Base-by-base conservation (phyloP, 2,888 invertebrate genomes). In the Drosophila hamatofila region DNA sequence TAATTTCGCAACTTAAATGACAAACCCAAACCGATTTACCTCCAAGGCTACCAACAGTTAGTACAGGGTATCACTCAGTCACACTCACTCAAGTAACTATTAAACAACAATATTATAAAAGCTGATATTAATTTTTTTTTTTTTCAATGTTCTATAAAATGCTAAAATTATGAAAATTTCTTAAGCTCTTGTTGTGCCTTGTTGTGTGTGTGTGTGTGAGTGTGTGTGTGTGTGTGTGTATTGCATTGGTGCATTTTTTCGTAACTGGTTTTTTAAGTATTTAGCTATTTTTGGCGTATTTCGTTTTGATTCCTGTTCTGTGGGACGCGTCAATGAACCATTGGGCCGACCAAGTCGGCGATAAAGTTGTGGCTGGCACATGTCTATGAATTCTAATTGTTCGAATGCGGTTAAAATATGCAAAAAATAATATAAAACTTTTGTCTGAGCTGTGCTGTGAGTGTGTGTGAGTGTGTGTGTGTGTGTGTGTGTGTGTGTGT, bases 271-370 rank as follows among this genome's bases (percentile, higher is more conserved):
- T 89, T 87, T 69, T 12, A 49, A 68, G 74, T 72, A 80, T 83
- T 88, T 88, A 79, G 83, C 90, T 86, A 90, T 90, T 86, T 86
- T 90, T 86, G 89, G 90, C 81, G 65, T 76, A 87, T 85, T 89
- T 90, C 89, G 84, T 80, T 90, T 90, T 84, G 90, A 84, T 84
- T 90, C 84, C 90, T 88, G 84, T 84, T 89, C 88, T 88, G 61
- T 61, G 68, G 70, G 63, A 79, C 75, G 74, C 84, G 84, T 84
- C 84, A 84, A 84, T 88, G 90, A 84, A 90, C 84, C 83, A 49
- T 49, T 49, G 49, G 51, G 51, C 64, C 42, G 7, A 14, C 14
- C 33, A 33, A 33, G 39, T 55, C 57, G 39, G 56, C 75, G 66
- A 69, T 81, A 73, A 81, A 77, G 57, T 59, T 76, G 80, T 46